These are phyloP conservation scores for Engraulis encrasicolus DNA, from an alignment of 2,113 vertebrate species.

Conservation along the genomic window DNA sequence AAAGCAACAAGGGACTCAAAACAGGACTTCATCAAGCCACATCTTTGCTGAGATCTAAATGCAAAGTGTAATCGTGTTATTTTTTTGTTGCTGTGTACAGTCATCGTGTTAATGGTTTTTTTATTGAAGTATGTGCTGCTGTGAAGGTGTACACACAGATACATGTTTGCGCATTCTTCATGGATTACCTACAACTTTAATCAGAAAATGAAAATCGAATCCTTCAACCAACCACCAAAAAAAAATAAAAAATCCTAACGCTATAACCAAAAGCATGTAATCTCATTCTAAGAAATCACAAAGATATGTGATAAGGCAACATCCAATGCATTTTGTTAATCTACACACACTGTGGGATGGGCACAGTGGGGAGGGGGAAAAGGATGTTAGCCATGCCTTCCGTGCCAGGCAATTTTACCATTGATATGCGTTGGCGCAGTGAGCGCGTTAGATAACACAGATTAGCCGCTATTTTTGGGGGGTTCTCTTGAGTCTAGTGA, in stretches of 20 bases:
- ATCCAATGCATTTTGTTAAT: neutral
- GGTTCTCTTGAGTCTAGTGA: no score
- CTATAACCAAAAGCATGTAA: neutral
- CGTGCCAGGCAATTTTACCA: neutral
- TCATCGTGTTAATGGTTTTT: neutral
- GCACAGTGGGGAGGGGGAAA: neutral
- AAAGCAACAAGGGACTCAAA: neutral
- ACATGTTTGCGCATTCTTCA: neutral
- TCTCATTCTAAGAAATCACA: neutral
- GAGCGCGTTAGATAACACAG: slow-evolving; percentile 2
- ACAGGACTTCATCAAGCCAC: neutral
- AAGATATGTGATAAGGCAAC: neutral
- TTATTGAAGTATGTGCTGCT: neutral
- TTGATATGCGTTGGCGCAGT: neutral
- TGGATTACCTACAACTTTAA: neutral
- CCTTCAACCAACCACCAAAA: no score
- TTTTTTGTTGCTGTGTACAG: neutral
- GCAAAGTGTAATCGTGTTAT: neutral
- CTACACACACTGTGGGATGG: neutral
- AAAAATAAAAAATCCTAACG: neutral
- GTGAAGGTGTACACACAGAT: neutral
- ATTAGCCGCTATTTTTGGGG: slow-evolving; percentile 3
- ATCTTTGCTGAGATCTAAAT: neutral
- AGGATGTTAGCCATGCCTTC: neutral
- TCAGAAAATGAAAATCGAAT: neutral